Evolutionary conservation across 1,140 invertebrate genomes (phyloP).

Genomic region (Plectrocnemia conspersa): DNA sequence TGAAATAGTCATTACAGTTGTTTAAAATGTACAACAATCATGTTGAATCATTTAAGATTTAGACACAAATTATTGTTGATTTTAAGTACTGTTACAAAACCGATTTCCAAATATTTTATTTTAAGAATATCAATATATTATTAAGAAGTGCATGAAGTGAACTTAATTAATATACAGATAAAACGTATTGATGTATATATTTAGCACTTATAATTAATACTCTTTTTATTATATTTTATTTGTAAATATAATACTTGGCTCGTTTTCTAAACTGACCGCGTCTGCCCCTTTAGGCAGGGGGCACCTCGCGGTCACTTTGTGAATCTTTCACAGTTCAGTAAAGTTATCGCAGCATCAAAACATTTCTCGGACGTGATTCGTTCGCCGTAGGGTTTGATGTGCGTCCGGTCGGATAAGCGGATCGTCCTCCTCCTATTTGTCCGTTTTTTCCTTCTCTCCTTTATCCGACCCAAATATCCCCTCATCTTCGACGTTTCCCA

Average conservation of each 20-base stretch:
- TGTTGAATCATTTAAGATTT: too few species aligned
- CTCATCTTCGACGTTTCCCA: not conserved
- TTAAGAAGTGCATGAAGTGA: too few species aligned
- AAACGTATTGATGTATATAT: too few species aligned
- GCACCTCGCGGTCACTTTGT: constrained; percentile 31
- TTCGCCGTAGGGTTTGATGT: constrained; percentile 14
- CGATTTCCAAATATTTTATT: too few species aligned
- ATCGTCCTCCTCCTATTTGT: constrained; percentile 21
- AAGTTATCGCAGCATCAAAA: constrained; percentile 35
- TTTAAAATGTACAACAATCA: too few species aligned
- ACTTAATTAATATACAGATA: too few species aligned
- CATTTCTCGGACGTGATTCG: constrained; percentile 33
- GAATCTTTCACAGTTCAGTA: constrained; percentile 35
- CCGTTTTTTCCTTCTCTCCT: not conserved
- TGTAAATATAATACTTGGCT: not conserved
- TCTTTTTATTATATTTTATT: not conserved
- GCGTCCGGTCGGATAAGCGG: constrained; percentile 15
- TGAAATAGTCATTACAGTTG: too few species aligned
- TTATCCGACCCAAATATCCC: not conserved
- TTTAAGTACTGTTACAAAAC: too few species aligned
- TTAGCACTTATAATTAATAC: not conserved
- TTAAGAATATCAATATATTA: too few species aligned
- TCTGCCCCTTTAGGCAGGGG: too few species aligned
- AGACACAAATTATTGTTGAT: too few species aligned
- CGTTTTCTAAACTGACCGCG: too few species aligned